phyloP scores from a whole-genome alignment of 2,797 vertebrate genomes.

The Tokudaia tokunoshimensis region DNA sequence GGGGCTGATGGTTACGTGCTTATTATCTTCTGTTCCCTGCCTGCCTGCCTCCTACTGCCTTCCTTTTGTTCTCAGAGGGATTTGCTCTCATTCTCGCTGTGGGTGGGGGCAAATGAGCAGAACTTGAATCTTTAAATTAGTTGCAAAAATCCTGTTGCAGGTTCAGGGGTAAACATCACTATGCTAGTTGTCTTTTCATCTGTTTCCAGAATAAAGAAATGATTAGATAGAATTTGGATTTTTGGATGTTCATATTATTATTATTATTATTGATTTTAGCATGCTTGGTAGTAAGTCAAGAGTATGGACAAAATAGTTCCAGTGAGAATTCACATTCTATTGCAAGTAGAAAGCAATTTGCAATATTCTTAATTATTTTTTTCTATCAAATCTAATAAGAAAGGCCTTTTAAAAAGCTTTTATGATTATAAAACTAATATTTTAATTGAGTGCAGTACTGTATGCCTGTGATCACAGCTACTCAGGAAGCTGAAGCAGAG shows the following conservation, averaged over 20 bases:
- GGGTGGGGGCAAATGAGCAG: not conserved
- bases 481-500: not conserved
- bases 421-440: slow-evolving; percentile 34
- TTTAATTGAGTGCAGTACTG: not conserved
- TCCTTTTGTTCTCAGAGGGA: not conserved
- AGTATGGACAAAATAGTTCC: not conserved
- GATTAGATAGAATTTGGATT: slow-evolving; percentile 33
- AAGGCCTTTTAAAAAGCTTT: not conserved
- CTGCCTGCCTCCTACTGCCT: not conserved
- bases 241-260: slow-evolving; percentile 4
- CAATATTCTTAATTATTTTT: slow-evolving; percentile 12
- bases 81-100: slow-evolving; percentile 9
- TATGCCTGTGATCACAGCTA: not conserved
- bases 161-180: slow-evolving; percentile 40
- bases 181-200: slow-evolving; percentile 17
- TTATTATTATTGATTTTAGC: slow-evolving; percentile 35
- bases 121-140: slow-evolving; percentile 9
- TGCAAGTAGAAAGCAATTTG: slow-evolving; percentile 30
- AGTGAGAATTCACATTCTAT: slow-evolving; percentile 44
- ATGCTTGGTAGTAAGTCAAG: slow-evolving; percentile 37
- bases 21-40: not conserved
- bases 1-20: not conserved
- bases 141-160: slow-evolving; percentile 46
- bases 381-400: slow-evolving; percentile 39
- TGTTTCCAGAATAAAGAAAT: slow-evolving; percentile 56